Conservation (phyloP, 2,113 vertebrate species). For the Xenopus borealis region DNA sequence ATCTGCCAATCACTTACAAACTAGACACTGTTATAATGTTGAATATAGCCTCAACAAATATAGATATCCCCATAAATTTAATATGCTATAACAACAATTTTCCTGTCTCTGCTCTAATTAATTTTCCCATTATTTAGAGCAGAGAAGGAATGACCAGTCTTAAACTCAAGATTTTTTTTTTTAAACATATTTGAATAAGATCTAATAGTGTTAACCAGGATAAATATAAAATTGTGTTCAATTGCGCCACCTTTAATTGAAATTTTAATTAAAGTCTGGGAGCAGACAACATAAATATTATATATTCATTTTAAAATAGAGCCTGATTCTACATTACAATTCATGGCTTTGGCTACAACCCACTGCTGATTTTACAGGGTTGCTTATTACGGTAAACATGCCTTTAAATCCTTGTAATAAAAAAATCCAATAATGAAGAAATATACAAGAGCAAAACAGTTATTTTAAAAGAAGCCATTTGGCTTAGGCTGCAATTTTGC, state of each 20-base stretch:
- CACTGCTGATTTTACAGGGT: constrained; percentile 57
- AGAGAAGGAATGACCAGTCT: too few relatives aligned
- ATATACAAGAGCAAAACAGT: constrained; percentile 49
- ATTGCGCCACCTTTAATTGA: constrained; percentile 49
- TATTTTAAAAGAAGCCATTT: constrained; percentile 42
- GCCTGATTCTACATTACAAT: constrained; percentile 53
- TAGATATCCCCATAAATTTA: too few relatives aligned
- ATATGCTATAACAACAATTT: too few relatives aligned
- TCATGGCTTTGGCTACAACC: constrained; percentile 53
- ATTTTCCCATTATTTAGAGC: too few relatives aligned
- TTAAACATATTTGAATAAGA: too few relatives aligned
- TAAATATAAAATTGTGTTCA: constrained; percentile 21
- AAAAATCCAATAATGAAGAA: constrained; percentile 49
- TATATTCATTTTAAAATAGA: constrained; percentile 43
- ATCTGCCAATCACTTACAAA: too few relatives aligned
- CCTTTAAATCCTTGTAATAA: constrained; percentile 45
- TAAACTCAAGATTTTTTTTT: too few relatives aligned
- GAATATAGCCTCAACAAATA: too few relatives aligned
- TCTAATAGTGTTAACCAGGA: constrained; percentile 39
- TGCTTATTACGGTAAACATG: constrained; percentile 46
- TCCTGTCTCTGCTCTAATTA: too few relatives aligned
- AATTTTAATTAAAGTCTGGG: constrained; percentile 58
- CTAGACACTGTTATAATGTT: too few relatives aligned
- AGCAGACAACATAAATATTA: constrained; percentile 54
- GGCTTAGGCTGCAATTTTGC: constrained; percentile 33